A percentile compares a stretch with the other conserved stretches of the same genome.
Evolutionary conservation across 37 sponge, comb jelly and placozoan species (phyloP).

Genomic region (Chondrosia reniformis): DNA sequence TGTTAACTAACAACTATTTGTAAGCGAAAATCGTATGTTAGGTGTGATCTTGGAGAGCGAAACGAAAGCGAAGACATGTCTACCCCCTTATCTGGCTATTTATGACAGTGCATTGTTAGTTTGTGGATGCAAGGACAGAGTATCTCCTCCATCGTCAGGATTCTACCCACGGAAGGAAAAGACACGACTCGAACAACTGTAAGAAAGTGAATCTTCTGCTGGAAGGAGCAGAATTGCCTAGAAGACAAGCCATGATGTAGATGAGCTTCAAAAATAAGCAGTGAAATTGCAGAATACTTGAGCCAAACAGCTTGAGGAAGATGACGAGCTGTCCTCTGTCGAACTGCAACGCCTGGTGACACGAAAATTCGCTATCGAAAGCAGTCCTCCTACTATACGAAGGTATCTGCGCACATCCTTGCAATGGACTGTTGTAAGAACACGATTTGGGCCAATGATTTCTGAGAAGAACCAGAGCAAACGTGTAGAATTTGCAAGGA

Average conservation of each 20-base stretch:
- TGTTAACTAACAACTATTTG: no score
- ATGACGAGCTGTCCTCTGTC: conserved; percentile 4
- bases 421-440: background rate
- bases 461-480: background rate
- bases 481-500: conserved; percentile 1
- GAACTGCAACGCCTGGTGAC: background rate
- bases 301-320: background rate
- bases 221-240: background rate
- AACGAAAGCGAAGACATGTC: no score
- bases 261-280: background rate
- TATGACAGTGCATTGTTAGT: background rate
- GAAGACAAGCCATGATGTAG: background rate
- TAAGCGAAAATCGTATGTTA: no score
- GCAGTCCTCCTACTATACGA: background rate
- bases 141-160: conserved; percentile 1
- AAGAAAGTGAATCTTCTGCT: conserved; percentile 10
- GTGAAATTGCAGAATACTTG: background rate
- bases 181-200: background rate
- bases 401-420: background rate
- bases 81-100: background rate
- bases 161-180: background rate
- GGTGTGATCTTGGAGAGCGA: no score
- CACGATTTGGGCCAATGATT: conserved; percentile 2
- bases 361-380: background rate
- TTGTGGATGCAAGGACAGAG: background rate